Evolutionary conservation across 2,888 invertebrate species (phyloP).

Genomic region (Trichogramma dendrolimi): DNA sequence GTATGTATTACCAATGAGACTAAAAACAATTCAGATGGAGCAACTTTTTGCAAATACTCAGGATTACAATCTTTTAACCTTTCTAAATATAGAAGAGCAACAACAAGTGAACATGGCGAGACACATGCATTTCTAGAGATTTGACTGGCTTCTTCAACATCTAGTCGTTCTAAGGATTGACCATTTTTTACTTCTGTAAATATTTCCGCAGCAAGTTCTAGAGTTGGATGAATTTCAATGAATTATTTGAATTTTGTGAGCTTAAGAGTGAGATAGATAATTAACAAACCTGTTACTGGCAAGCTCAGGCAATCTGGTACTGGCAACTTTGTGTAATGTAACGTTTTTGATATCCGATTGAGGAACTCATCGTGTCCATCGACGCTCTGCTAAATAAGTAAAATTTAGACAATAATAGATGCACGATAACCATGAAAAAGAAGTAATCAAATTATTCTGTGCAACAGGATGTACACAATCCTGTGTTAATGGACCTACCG

Average conservation of each 20-base stretch:
- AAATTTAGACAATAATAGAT: too few relatives aligned
- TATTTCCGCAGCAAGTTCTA: slow-evolving; percentile 79
- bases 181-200: slow-evolving; percentile 77
- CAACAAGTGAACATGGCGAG: slow-evolving; percentile 87
- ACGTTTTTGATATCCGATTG: slow-evolving; percentile 77
- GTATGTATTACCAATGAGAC: slow-evolving; percentile 70
- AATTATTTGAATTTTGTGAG: background rate
- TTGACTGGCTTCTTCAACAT: slow-evolving; percentile 71
- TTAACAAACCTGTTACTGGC: slow-evolving; percentile 67
- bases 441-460: background rate
- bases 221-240: slow-evolving; percentile 37
- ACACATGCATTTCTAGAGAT: slow-evolving; percentile 77
- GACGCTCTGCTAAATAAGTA: slow-evolving; percentile 55
- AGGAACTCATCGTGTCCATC: slow-evolving; percentile 74
- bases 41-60: slow-evolving; percentile 75
- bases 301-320: slow-evolving; percentile 68
- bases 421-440: background rate
- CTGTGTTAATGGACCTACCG: slow-evolving; percentile 48
- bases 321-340: slow-evolving; percentile 83
- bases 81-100: slow-evolving; percentile 91
- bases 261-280: too few relatives aligned
- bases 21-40: slow-evolving; percentile 89
- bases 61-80: slow-evolving; percentile 77
- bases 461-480: slow-evolving; percentile 1
- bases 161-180: slow-evolving; percentile 71